Percentiles rank a stretch among this genome's conserved stretches.
Conservation (phyloP, 1,140 invertebrate genomes). For the Vanessa atalanta region DNA sequence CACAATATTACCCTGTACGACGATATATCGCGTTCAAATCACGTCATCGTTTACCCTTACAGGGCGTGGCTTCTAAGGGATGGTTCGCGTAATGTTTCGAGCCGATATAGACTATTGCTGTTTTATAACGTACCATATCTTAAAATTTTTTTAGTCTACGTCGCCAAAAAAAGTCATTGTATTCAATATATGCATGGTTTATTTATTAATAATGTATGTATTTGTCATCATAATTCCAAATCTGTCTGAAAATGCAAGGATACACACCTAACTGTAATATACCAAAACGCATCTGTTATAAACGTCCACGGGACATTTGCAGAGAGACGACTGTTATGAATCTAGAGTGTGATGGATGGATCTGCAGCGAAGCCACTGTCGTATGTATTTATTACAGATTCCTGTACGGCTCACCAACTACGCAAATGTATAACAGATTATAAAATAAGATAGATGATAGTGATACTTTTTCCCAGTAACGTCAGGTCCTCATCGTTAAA, state of each 20-base stretch:
- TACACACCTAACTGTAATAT: conserved; percentile 30
- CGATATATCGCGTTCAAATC: conserved; percentile 72
- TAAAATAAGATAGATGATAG: conserved; percentile 22
- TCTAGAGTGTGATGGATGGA: conserved; percentile 73
- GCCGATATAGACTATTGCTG: conserved; percentile 33
- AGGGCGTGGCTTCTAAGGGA: conserved; percentile 61
- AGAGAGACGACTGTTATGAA: conserved; percentile 70
- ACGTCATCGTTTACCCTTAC: conserved; percentile 69
- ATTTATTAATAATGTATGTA: not conserved
- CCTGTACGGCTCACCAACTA: conserved; percentile 35
- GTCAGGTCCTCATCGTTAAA: no score
- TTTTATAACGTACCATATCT: conserved; percentile 15
- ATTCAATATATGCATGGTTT: not conserved
- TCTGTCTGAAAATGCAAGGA: not conserved
- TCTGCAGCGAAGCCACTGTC: conserved; percentile 50
- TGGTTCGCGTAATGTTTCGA: conserved; percentile 29
- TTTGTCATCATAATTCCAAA: conserved; percentile 6
- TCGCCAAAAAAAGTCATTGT: no score
- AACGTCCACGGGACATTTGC: conserved; percentile 62
- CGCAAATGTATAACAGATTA: conserved; percentile 33
- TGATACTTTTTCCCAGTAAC: not conserved
- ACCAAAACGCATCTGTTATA: conserved; percentile 65
- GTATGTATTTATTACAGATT: conserved; percentile 51
- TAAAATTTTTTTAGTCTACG: conserved; percentile 9
- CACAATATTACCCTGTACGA: conserved; percentile 72